Evolutionary conservation across 2,888 invertebrate species (phyloP).

Genomic region (Perizoma affinitatum): DNA sequence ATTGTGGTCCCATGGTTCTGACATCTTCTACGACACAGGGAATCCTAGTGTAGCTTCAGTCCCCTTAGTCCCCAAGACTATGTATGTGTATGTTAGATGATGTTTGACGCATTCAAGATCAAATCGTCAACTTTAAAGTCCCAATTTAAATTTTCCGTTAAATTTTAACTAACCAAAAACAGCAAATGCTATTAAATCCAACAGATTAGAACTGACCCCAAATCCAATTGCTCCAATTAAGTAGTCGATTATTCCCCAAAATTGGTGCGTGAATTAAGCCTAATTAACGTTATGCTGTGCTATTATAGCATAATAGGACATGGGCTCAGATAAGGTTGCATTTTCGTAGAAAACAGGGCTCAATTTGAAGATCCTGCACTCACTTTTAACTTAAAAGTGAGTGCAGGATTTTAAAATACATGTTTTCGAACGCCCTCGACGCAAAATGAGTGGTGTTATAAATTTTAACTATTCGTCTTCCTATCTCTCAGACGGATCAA

Average conservation of each 20-base stretch:
- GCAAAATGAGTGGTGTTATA: too few relatives aligned
- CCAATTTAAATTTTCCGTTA: not conserved
- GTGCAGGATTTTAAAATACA: too few relatives aligned
- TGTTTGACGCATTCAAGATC: too few relatives aligned
- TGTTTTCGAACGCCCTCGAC: too few relatives aligned
- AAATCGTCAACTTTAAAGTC: not conserved
- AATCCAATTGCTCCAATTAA: slow-evolving; percentile 26
- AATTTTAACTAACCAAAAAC: slow-evolving; percentile 10
- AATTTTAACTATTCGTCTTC: too few relatives aligned
- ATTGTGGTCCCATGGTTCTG: too few relatives aligned
- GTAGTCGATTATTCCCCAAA: slow-evolving; percentile 31
- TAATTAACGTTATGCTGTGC: slow-evolving; percentile 35
- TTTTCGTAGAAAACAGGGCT: slow-evolving; percentile 8
- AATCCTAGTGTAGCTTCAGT: too few relatives aligned
- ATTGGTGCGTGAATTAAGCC: slow-evolving; percentile 29
- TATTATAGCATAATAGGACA: slow-evolving; percentile 27
- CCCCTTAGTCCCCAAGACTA: too few relatives aligned
- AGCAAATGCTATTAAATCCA: slow-evolving; percentile 10
- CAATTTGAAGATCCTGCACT: too few relatives aligned
- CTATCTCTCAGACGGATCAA: too few relatives aligned
- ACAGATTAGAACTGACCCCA: slow-evolving; percentile 26
- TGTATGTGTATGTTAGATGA: too few relatives aligned
- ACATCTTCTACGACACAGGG: too few relatives aligned
- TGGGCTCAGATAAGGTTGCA: slow-evolving; percentile 12
- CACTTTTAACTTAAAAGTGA: not conserved